phyloP scores from a whole-genome alignment of 2,113 vertebrate species.

The Anguilla japonica region DNA sequence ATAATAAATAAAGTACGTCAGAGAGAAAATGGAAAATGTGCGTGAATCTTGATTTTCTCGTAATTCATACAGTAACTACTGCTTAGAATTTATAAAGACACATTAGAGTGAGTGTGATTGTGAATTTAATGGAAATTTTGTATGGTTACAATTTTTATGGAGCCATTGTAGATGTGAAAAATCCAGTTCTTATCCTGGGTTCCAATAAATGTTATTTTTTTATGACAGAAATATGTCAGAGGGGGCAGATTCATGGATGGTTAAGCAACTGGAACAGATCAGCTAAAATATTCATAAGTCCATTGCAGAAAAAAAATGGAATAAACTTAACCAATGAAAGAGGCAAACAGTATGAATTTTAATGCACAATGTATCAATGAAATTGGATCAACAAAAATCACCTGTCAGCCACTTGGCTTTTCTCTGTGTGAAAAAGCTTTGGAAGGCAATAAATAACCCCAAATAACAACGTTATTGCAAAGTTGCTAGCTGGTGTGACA shows the following conservation, averaged over 20 bases:
- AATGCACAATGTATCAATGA: slow-evolving; percentile 40
- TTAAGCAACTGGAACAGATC: slow-evolving; percentile 75
- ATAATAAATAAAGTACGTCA: not conserved
- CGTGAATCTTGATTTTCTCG: not conserved
- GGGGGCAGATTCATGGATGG: slow-evolving; percentile 60
- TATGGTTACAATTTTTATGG: not conserved
- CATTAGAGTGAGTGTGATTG: not conserved
- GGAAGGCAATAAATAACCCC: not conserved
- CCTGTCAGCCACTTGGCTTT: not conserved
- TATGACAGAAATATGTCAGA: slow-evolving; percentile 31
- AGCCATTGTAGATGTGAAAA: not conserved
- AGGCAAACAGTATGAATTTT: slow-evolving; percentile 33
- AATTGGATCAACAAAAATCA: slow-evolving; percentile 31
- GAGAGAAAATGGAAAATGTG: not conserved
- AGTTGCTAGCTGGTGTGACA: not conserved
- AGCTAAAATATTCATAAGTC: slow-evolving; percentile 72
- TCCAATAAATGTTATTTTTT: slow-evolving; percentile 34
- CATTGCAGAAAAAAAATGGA: slow-evolving; percentile 42
- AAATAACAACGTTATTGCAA: not conserved
- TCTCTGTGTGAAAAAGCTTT: not conserved
- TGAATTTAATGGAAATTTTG: not conserved
- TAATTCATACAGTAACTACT: not conserved
- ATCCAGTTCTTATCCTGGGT: not conserved
- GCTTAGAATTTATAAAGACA: not conserved
- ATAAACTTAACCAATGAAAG: slow-evolving; percentile 42